These are phyloP conservation scores for Ischnura elegans DNA, from an alignment of 2,888 invertebrate species.

Conservation along the genomic window DNA sequence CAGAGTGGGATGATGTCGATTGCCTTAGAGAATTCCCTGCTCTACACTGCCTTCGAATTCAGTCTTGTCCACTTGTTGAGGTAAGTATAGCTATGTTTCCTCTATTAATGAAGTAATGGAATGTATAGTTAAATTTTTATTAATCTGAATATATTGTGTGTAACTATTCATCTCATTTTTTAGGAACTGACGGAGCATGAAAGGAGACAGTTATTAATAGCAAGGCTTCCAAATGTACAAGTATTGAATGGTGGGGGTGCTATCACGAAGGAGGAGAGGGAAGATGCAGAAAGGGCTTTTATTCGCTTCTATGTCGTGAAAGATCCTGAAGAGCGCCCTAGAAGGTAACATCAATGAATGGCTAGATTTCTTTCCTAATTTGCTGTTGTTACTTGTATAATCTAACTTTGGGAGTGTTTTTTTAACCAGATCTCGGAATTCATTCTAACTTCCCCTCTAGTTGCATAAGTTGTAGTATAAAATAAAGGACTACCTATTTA, in stretches of 20 bases:
- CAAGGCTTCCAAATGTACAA: constrained; percentile 90
- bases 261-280: constrained; percentile 91
- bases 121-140: background rate
- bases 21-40: constrained; percentile 90
- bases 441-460: no score
- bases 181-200: constrained; percentile 94
- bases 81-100: constrained; percentile 73
- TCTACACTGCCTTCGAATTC: constrained; percentile 90
- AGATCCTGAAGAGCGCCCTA: constrained; percentile 89
- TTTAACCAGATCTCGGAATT: no score
- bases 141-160: background rate
- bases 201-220: constrained; percentile 91
- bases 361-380: no score
- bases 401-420: no score
- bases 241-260: constrained; percentile 94
- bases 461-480: no score
- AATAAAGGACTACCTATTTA: no score
- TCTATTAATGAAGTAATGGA: background rate
- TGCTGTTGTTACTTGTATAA: no score
- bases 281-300: constrained; percentile 95
- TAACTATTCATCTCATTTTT: constrained; percentile 44
- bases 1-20: constrained; percentile 94
- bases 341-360: constrained; percentile 84
- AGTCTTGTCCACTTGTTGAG: constrained; percentile 84
- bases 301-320: constrained; percentile 95